Evolutionary conservation across 2,797 vertebrate genomes (phyloP).

Genomic region (Xerus rutilus): DNA sequence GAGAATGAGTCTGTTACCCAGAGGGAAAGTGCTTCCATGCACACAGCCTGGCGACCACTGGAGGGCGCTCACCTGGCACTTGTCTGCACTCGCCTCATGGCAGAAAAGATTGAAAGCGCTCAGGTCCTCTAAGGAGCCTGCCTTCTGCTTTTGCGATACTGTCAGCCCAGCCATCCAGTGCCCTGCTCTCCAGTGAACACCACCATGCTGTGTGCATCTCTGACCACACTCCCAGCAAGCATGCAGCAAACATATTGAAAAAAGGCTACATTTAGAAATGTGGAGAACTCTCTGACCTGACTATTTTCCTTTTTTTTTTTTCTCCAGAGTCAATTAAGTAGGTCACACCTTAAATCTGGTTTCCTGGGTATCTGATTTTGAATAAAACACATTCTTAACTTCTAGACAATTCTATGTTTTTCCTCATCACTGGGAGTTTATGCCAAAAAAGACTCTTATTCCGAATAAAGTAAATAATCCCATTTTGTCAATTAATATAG

Average conservation of each 20-base stretch:
- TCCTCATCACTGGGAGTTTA: background rate
- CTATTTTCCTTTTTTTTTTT: slow-evolving; percentile 8
- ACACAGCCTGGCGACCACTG: background rate
- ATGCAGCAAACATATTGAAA: background rate
- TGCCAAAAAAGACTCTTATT: background rate
- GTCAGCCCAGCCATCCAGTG: background rate
- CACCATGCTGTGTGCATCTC: slow-evolving; percentile 43
- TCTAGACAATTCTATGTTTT: slow-evolving; percentile 6
- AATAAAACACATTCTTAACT: slow-evolving; percentile 73
- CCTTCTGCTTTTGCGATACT: background rate
- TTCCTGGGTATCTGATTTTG: slow-evolving; percentile 67
- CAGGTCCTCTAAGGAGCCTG: background rate
- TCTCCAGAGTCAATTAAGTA: slow-evolving; percentile 74
- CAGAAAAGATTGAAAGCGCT: slow-evolving; percentile 22
- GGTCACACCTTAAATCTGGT: slow-evolving; percentile 78
- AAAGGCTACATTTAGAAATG: slow-evolving; percentile 1
- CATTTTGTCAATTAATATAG: slow-evolving; percentile 15
- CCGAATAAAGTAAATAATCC: slow-evolving; percentile 37
- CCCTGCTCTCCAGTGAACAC: slow-evolving; percentile 26
- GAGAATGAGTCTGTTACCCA: slow-evolving; percentile 67
- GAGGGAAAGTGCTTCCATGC: slow-evolving; percentile 20
- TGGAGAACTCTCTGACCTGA: slow-evolving; percentile 61
- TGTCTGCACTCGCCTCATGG: background rate
- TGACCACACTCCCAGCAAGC: background rate
- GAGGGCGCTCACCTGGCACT: slow-evolving; percentile 52